Percentiles rank a stretch among this genome's conserved stretches.
phyloP scores from a whole-genome alignment of 2,113 vertebrate genomes.

The Progne subis region DNA sequence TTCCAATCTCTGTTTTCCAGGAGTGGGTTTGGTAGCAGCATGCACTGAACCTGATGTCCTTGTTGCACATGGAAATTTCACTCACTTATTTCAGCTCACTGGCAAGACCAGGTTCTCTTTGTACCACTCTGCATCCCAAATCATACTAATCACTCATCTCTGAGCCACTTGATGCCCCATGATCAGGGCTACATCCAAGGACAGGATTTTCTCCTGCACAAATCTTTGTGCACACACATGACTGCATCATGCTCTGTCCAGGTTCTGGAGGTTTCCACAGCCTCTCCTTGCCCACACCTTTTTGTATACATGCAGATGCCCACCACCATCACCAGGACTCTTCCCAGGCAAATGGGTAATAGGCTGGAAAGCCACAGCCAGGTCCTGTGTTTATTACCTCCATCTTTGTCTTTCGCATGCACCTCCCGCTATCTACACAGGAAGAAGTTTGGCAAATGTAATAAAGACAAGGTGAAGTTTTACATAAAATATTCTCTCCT shows the following conservation, averaged over 20 bases:
- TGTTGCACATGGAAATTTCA: not conserved
- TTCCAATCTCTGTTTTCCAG: not conserved
- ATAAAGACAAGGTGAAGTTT: conserved; percentile 57
- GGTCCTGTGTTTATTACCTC: not conserved
- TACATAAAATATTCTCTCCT: conserved; percentile 62
- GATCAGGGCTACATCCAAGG: not conserved
- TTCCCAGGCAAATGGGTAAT: not conserved
- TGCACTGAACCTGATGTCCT: not conserved
- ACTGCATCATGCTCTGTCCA: too few species aligned
- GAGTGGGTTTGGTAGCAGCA: not conserved
- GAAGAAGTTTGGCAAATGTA: conserved; percentile 52
- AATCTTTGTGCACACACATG: accelerated
- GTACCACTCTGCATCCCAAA: not conserved
- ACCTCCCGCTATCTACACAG: conserved; percentile 13
- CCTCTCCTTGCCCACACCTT: not conserved
- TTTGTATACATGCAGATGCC: accelerated
- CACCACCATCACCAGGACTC: not conserved
- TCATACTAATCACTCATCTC: not conserved
- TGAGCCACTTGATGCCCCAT: accelerated
- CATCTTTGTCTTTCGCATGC: not conserved
- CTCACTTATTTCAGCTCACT: not conserved
- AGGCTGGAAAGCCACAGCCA: not conserved
- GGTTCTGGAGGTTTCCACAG: accelerated
- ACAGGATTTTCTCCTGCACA: not conserved
- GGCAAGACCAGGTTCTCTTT: not conserved